A percentile compares a stretch with the other conserved stretches of the same genome.
Evolutionary conservation across 2,113 vertebrate species (phyloP).

Genomic region (Arenaria interpres): DNA sequence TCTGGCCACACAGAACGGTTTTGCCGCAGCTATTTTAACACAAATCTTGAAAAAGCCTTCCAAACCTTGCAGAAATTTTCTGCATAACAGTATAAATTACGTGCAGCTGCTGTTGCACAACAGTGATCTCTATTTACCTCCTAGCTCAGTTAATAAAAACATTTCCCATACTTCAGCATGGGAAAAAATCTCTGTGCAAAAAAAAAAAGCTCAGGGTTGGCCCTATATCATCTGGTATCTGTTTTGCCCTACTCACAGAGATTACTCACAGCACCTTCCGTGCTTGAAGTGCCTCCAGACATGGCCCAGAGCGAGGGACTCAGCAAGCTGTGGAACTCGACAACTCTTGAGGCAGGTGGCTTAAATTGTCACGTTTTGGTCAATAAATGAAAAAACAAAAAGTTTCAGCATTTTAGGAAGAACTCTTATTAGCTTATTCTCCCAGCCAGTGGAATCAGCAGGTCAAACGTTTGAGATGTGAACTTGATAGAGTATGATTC

Average conservation of each 20-base stretch:
- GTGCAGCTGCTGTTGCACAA: background rate
- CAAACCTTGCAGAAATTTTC: background rate
- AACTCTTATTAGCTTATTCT: background rate
- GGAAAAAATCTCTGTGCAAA: background rate
- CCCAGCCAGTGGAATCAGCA: background rate
- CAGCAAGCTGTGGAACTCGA: accelerated
- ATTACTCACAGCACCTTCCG: background rate
- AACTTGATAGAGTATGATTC: background rate
- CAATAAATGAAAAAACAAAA: background rate
- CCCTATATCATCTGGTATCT: accelerated
- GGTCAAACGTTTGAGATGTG: background rate
- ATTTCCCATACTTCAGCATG: background rate
- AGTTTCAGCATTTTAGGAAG: background rate
- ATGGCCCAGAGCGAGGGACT: background rate
- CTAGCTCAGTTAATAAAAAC: background rate
- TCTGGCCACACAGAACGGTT: background rate
- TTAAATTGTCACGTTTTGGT: background rate
- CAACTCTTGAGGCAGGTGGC: background rate
- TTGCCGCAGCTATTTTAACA: background rate
- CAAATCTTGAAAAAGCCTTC: background rate
- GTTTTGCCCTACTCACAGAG: background rate
- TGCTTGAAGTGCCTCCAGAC: background rate
- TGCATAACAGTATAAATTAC: background rate
- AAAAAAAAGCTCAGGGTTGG: background rate
- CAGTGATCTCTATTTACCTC: background rate